phyloP scores from a whole-genome alignment of 2,113 vertebrate species.

The Casuarius casuarius region DNA sequence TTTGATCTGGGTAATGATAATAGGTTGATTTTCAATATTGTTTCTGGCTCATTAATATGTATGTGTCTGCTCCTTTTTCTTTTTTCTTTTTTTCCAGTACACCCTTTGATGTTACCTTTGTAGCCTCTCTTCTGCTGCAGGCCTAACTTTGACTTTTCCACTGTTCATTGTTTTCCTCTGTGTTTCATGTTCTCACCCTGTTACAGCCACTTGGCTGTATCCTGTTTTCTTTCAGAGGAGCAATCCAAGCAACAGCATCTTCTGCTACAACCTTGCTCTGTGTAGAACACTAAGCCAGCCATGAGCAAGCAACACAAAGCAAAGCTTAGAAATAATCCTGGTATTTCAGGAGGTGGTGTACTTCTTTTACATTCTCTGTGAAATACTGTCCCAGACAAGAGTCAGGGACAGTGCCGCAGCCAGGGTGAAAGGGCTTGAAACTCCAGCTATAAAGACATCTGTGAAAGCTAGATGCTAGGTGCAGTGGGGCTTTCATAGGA shows the following conservation, averaged over 20 bases:
- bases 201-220: neutral
- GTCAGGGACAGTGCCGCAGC: neutral
- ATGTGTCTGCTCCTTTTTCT: conserved; percentile 51
- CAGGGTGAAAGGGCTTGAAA: neutral
- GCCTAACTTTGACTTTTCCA: conserved; percentile 61
- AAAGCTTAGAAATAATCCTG: neutral
- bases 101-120: conserved; percentile 73
- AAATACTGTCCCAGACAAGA: neutral
- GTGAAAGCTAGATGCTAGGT: neutral
- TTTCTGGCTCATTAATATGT: conserved; percentile 75
- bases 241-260: neutral
- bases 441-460: neutral
- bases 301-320: neutral
- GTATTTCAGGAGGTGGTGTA: neutral
- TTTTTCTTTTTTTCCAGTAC: neutral
- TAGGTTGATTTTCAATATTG: conserved; percentile 73
- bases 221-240: neutral
- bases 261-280: neutral
- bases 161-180: conserved; percentile 38
- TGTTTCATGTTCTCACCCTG: neutral
- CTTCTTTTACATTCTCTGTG: neutral
- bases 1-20: conserved; percentile 74
- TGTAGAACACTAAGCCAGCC: neutral
- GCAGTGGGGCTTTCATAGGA: neutral
- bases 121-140: conserved; percentile 60